phyloP scores from a whole-genome alignment of 2,888 invertebrate genomes.

The Drosophila villosipedis region DNA sequence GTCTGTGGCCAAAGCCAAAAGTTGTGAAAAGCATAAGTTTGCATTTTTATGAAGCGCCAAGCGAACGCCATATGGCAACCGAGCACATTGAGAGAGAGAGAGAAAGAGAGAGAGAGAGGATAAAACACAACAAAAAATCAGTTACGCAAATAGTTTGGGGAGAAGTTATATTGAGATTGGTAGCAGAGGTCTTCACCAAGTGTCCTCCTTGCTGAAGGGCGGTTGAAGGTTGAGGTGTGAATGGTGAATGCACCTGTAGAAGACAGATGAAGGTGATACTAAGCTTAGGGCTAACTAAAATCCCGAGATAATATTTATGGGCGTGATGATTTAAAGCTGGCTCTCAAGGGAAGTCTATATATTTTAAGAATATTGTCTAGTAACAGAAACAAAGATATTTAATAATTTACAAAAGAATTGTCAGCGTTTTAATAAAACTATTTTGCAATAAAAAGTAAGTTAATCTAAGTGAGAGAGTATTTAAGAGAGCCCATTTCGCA shows the following conservation, averaged over 20 bases:
- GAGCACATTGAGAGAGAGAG: conserved; percentile 25
- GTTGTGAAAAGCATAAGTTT: conserved; percentile 78
- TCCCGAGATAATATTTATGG: background rate
- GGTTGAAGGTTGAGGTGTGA: conserved; percentile 42
- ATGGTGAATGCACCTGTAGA: conserved; percentile 10
- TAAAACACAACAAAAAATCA: conserved; percentile 1
- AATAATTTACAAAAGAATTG: background rate
- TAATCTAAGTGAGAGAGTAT: background rate
- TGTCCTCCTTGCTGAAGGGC: conserved; percentile 43
- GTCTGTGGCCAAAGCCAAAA: conserved; percentile 62
- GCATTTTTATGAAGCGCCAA: conserved; percentile 78
- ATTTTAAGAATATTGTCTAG: background rate
- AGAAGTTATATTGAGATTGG: conserved; percentile 16
- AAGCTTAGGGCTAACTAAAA: conserved; percentile 2
- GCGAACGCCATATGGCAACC: conserved; percentile 65
- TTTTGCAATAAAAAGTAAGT: background rate
- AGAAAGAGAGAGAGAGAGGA: background rate
- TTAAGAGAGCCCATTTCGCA: background rate
- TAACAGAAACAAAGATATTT: background rate
- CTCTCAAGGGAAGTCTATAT: background rate
- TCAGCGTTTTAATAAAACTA: background rate
- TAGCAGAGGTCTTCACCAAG: conserved; percentile 38
- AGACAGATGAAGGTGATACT: conserved; percentile 22
- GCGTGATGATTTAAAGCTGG: background rate
- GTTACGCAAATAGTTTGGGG: conserved; percentile 41